Evolutionary conservation across 2,113 vertebrate species (phyloP).

Genomic region (Xenus cinereus): DNA sequence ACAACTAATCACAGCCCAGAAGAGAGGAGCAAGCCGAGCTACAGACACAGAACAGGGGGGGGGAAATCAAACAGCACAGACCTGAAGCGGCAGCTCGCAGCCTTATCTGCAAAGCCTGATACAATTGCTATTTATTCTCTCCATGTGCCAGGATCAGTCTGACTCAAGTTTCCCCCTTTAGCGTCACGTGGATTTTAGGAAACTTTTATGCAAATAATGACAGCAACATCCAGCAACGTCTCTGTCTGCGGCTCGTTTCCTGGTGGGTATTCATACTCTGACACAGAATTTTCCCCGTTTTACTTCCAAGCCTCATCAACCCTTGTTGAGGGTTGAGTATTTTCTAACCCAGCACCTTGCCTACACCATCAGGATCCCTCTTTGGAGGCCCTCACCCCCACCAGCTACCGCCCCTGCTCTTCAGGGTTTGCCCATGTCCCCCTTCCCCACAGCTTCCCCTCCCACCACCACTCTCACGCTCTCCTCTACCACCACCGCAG

Average conservation of each 20-base stretch:
- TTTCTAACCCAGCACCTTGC: background rate
- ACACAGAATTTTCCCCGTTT: rapidly evolving
- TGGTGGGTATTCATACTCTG: rapidly evolving
- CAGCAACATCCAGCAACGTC: background rate
- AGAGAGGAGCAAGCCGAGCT: background rate
- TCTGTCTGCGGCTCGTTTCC: rapidly evolving
- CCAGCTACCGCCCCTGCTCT: background rate
- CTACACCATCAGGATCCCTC: background rate
- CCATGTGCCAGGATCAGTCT: background rate
- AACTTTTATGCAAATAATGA: background rate
- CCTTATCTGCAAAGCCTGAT: background rate
- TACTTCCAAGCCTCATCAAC: background rate
- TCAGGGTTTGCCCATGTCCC: rapidly evolving
- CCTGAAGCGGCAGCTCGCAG: background rate
- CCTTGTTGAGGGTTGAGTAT: background rate
- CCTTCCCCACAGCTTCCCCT: background rate
- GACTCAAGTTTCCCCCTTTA: background rate
- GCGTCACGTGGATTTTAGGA: rapidly evolving
- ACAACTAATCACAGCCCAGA: background rate
- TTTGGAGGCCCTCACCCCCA: rapidly evolving
- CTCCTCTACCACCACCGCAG: background rate
- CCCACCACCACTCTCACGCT: background rate
- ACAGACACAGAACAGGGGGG: background rate
- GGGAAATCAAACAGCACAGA: background rate
- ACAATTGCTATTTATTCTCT: rapidly evolving